Conservation (phyloP, 1,140 invertebrate species). For the Sesamia nonagrioides region DNA sequence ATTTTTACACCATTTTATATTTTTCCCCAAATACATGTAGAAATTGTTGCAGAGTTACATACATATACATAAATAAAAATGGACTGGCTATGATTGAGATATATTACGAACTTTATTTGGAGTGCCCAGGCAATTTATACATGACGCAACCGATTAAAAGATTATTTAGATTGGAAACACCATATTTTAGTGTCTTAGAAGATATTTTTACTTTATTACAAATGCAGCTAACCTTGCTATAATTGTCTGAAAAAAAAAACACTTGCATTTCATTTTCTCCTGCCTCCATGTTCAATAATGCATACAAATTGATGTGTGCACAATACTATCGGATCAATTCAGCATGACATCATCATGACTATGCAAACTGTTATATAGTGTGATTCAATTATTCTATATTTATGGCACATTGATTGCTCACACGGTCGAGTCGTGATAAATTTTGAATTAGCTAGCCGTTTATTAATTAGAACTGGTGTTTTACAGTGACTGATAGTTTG, state of each 20-base stretch:
- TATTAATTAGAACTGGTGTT: neutral
- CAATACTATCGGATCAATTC: slow-evolving; percentile 79
- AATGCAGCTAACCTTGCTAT: neutral
- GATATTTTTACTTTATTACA: neutral
- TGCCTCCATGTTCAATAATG: slow-evolving; percentile 58
- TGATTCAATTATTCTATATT: slow-evolving; percentile 79
- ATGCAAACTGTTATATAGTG: slow-evolving; percentile 66
- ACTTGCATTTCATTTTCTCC: neutral
- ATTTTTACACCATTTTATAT: no score
- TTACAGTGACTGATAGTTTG: slow-evolving; percentile 2
- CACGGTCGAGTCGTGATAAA: slow-evolving; percentile 22
- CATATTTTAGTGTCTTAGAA: neutral
- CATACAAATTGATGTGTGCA: slow-evolving; percentile 78
- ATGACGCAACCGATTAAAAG: no score
- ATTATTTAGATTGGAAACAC: no score
- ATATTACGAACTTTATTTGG: no score
- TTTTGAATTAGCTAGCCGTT: slow-evolving; percentile 18
- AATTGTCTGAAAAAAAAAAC: neutral
- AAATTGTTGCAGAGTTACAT: no score
- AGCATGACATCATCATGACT: slow-evolving; percentile 73
- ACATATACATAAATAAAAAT: no score
- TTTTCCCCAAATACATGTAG: no score
- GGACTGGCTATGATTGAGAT: no score
- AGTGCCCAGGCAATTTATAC: no score
- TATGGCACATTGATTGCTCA: slow-evolving; percentile 72